These are phyloP conservation scores for Macrocentrus cingulum DNA, from an alignment of 1,140 invertebrate genomes.

Conservation along the genomic window DNA sequence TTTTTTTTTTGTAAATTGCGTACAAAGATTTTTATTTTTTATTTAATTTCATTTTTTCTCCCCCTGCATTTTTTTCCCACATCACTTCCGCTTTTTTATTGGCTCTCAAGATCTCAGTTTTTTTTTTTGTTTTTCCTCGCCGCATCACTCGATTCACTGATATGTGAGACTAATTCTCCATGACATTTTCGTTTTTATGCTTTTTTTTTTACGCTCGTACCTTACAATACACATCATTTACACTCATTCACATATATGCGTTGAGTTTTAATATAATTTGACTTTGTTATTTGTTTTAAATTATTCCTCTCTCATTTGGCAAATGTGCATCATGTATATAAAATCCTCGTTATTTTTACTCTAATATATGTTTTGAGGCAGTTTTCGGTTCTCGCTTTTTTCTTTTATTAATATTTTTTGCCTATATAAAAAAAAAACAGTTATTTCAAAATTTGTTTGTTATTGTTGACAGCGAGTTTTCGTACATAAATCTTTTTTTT, in stretches of 20 bases:
- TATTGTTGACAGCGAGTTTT: too few relatives aligned
- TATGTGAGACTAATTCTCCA: constrained; percentile 29
- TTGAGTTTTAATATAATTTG: constrained; percentile 35
- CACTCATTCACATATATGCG: neutral
- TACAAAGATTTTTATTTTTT: too few relatives aligned
- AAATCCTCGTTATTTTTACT: constrained; percentile 22
- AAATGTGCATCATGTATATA: constrained; percentile 37
- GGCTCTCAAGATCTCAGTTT: neutral
- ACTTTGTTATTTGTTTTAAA: constrained; percentile 24
- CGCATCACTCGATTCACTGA: constrained; percentile 6
- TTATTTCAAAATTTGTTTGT: neutral
- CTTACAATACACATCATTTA: constrained; percentile 2
- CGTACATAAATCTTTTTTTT: neutral
- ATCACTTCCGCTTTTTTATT: too few relatives aligned
- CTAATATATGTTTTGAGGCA: constrained; percentile 41
- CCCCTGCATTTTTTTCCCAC: too few relatives aligned
- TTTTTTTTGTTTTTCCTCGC: neutral
- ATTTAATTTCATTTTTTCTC: too few relatives aligned
- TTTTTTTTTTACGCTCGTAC: neutral
- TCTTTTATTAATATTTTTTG: too few relatives aligned
- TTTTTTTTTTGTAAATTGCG: too few relatives aligned
- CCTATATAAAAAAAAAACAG: too few relatives aligned
- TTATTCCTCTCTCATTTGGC: constrained; percentile 43
- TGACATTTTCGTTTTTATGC: neutral
- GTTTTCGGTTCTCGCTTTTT: constrained; percentile 36